Conservation (phyloP, 2,113 vertebrate species). For the Eulemur rufifrons region DNA sequence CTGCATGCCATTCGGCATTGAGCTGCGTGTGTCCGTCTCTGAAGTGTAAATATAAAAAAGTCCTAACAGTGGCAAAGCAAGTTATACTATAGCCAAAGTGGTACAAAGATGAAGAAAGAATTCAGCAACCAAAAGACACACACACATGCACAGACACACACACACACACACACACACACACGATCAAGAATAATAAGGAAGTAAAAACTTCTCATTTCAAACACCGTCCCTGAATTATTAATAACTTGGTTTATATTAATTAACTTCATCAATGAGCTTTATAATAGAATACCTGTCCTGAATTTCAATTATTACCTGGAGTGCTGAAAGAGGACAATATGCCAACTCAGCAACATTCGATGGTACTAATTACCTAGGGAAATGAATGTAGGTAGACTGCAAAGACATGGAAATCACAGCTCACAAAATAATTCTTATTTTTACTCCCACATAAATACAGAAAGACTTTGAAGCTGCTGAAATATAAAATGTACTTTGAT, state of each 20-base stretch:
- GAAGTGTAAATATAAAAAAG: neutral
- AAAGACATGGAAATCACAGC: neutral
- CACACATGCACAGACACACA: neutral
- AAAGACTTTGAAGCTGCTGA: neutral
- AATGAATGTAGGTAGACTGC: neutral
- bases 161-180: neutral
- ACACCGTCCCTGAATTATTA: neutral
- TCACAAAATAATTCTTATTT: neutral
- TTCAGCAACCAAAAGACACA: neutral
- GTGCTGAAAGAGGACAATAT: neutral
- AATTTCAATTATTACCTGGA: constrained; percentile 40
- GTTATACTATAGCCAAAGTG: neutral
- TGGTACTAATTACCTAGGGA: neutral
- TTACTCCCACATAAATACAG: neutral
- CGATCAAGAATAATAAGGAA: neutral
- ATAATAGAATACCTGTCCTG: neutral
- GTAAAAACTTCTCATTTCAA: neutral
- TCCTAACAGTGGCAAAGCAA: neutral
- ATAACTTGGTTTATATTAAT: constrained; percentile 22
- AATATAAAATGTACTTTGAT: neutral
- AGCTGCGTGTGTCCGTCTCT: neutral
- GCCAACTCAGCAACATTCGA: neutral
- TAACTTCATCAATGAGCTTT: constrained; percentile 47
- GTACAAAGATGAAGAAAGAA: neutral
- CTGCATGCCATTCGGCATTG: too few species aligned